Evolutionary conservation across 2,113 vertebrate species (phyloP), one percentile per base, ranked within the genome.

Genomic region (Nestor notabilis): DNA sequence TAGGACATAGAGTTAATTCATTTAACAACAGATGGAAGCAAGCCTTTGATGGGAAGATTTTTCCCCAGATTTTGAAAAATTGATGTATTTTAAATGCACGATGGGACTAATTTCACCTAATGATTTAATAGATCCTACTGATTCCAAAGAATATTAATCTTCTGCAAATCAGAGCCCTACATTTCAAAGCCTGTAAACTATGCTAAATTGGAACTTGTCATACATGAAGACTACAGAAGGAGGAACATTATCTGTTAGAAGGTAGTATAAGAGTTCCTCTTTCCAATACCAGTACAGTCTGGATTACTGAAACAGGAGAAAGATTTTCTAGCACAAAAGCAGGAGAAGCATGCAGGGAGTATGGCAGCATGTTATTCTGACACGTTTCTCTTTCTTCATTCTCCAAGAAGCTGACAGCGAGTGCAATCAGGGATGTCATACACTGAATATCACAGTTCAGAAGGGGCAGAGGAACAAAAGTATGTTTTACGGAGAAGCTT

Each of bases 201-300:
- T 5, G 35, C 74, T 75, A 93, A 93, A 95, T 80, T 66, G 87
- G 66, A 95, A 91, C 43, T 71, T 93, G 66, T 58, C 52, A 84
- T 65, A 53, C 18, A 56, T 5, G 18, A 19, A 86, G 28, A 69
- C 47, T 87, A 72, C 29, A 86, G 65, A 76, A 60, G 17, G 31
- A 70, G 53, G 35, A 92, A 58, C 19, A 71, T 47, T n/a, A 82
- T 68, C 19, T 72, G 50, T 44, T 68, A 80, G 85, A 61, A 75
- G 5, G n/a, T 10, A 39, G 7, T 12, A 66, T 10, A 60, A 39
- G 31, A 49, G 37, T 27, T 80, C 41, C 27, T 81, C 28, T 80
- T 90, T 88, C 35, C 53, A 78, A 23, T 70, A 61, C 25, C 17
- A 74, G 21, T 70, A 41, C 82, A 65, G 13, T 49, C 58, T 61